Evolutionary conservation across 2,797 vertebrate genomes (phyloP).

Genomic region (Acanthornis magna): DNA sequence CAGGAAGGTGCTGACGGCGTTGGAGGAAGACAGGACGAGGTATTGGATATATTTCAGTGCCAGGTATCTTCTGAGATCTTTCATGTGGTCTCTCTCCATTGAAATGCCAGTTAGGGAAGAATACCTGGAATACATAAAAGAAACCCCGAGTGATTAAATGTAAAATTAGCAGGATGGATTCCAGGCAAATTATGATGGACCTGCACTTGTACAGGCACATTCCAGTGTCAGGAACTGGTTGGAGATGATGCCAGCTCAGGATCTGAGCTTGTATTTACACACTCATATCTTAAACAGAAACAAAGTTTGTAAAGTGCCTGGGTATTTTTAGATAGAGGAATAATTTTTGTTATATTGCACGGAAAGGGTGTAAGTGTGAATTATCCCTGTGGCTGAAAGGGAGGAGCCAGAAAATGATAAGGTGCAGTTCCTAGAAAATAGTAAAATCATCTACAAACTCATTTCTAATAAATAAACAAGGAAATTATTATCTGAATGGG

Average conservation of each 20-base stretch:
- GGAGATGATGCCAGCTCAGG: background rate
- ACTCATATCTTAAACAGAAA: background rate
- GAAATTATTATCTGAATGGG: background rate
- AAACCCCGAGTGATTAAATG: background rate
- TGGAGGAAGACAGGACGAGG: conserved; percentile 75
- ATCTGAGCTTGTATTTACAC: background rate
- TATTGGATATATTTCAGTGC: conserved; percentile 79
- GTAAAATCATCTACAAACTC: background rate
- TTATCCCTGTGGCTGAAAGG: background rate
- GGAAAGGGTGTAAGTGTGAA: background rate
- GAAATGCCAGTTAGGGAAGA: background rate
- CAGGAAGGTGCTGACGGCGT: conserved; percentile 55
- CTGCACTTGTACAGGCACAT: background rate
- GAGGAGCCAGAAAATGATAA: background rate
- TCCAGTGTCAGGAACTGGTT: background rate
- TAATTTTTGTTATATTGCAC: background rate
- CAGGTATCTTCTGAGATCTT: conserved; percentile 76
- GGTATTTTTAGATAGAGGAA: background rate
- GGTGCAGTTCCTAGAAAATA: background rate
- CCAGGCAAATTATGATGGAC: background rate
- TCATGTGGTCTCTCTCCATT: conserved; percentile 64
- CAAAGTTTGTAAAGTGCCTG: background rate
- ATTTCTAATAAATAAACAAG: background rate
- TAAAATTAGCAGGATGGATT: background rate
- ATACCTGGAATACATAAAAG: conserved; percentile 4